These are phyloP conservation scores for Parazoanthus atlanticus DNA, from an alignment of 92 coral and sea anemone genomes.

Conservation along the genomic window DNA sequence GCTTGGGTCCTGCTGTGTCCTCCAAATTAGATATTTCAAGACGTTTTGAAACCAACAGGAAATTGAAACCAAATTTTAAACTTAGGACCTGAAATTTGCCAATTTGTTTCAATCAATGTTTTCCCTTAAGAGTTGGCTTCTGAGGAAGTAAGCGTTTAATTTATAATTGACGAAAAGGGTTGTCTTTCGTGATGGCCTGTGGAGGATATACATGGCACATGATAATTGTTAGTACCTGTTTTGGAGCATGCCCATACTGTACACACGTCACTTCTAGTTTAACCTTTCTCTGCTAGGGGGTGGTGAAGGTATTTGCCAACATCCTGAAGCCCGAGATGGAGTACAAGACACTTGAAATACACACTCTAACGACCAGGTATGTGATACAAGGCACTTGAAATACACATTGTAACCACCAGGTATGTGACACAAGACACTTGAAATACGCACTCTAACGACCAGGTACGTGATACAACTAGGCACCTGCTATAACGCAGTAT, in stretches of 20 bases:
- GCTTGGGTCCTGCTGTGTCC: too few relatives aligned
- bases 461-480: constrained; percentile 16
- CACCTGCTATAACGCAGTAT: too few relatives aligned
- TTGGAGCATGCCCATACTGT: not conserved
- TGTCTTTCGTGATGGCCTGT: too few relatives aligned
- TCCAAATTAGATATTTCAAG: too few relatives aligned
- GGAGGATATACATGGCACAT: too few relatives aligned
- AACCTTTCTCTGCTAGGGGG: not conserved
- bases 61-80: too few relatives aligned
- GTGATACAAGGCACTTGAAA: not conserved
- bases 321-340: constrained; percentile 21
- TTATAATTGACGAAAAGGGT: too few relatives aligned
- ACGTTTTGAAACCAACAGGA: too few relatives aligned
- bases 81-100: too few relatives aligned
- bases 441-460: constrained; percentile 10
- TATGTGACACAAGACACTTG: not conserved
- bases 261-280: not conserved
- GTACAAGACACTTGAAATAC: constrained; percentile 29
- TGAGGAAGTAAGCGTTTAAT: too few relatives aligned
- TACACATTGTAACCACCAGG: constrained; percentile 26
- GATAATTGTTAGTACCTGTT: not conserved
- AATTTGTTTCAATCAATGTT: too few relatives aligned
- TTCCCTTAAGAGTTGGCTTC: too few relatives aligned
- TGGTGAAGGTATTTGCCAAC: constrained; percentile 25
- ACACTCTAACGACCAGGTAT: constrained; percentile 29